A percentile compares a stretch with the other conserved stretches of the same genome.
Evolutionary conservation across 2,888 invertebrate genomes (phyloP).

Genomic region (Latrodectus elegans): DNA sequence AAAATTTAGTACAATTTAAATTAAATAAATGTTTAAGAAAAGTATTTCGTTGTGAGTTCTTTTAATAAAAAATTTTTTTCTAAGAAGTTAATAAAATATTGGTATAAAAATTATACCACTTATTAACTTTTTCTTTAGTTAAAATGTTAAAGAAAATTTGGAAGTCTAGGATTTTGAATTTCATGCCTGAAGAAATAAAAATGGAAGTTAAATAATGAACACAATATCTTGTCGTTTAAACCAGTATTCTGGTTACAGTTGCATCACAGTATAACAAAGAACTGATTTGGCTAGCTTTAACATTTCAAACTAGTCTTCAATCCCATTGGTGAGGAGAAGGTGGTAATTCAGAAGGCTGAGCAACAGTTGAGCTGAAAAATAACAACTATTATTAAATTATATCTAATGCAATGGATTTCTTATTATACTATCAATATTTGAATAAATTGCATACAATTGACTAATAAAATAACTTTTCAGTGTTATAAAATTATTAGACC

Average conservation of each 20-base stretch:
- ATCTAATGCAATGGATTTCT: background rate
- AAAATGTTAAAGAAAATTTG: no score
- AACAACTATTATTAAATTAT: constrained; percentile 15
- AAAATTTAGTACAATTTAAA: no score
- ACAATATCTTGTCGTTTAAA: constrained; percentile 25
- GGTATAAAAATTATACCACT: no score
- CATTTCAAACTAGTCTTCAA: constrained; percentile 78
- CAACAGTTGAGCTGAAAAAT: constrained; percentile 92
- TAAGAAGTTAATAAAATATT: no score
- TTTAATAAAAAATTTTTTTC: no score
- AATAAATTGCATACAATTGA: no score
- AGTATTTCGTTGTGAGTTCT: no score
- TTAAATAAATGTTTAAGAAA: no score
- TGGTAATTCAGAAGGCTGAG: constrained; percentile 97
- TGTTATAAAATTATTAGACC: no score
- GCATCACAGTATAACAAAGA: constrained; percentile 49
- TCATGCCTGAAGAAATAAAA: constrained; percentile 4
- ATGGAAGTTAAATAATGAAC: constrained; percentile 46
- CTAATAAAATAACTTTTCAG: no score
- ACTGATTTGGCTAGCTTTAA: constrained; percentile 37
- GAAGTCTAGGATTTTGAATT: background rate
- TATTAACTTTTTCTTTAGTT: no score
- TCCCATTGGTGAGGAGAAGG: constrained; percentile 99
- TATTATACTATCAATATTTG: no score
- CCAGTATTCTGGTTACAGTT: background rate